Conservation (phyloP, 2,113 vertebrate genomes). For the Bolborhynchus lineola region DNA sequence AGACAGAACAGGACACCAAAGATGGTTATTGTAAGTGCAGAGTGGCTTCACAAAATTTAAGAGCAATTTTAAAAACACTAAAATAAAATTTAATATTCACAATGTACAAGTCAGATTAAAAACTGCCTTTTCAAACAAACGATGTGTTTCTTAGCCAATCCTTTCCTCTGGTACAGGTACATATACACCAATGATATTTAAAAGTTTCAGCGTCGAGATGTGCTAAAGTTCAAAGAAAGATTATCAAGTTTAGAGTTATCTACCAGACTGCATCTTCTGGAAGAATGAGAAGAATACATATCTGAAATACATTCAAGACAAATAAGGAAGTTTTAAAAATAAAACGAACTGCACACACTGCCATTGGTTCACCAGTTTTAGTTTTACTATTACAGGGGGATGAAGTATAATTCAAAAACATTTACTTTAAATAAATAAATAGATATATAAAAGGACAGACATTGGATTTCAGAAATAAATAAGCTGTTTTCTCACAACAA, state of each 20-base stretch:
- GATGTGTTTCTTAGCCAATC: background rate
- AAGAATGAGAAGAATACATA: background rate
- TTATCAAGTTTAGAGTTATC: background rate
- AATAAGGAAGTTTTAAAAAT: background rate
- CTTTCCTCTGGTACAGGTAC: background rate
- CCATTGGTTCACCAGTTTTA: background rate
- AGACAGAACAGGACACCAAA: background rate
- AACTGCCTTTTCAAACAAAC: background rate
- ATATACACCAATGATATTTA: background rate
- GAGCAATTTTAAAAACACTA: background rate
- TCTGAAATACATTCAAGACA: background rate
- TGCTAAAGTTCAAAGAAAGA: background rate
- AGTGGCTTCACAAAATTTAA: background rate
- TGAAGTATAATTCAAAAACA: background rate
- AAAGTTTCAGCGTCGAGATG: background rate
- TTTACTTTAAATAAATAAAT: background rate
- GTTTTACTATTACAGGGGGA: background rate
- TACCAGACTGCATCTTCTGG: background rate
- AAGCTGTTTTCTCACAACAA: background rate
- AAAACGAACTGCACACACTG: background rate
- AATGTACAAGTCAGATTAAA: background rate
- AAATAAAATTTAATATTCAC: background rate
- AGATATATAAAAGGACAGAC: background rate
- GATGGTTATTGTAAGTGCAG: accelerated
- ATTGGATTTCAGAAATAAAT: background rate